Conservation (phyloP, 2,888 invertebrate species). For the Pseudolycoriella hygida region DNA sequence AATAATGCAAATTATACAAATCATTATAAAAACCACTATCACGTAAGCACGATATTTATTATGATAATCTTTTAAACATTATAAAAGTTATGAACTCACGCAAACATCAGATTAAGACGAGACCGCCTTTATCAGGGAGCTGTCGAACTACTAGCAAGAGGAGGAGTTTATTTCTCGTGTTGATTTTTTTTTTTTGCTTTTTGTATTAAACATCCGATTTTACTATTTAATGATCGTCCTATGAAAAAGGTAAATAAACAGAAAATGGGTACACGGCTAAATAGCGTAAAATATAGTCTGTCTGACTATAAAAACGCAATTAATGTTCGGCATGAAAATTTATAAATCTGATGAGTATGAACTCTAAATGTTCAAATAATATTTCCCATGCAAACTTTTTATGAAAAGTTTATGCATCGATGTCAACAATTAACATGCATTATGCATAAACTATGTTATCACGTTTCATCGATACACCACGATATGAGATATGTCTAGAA, state of each 20-base stretch:
- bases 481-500: neutral
- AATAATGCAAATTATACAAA: too few species aligned
- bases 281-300: neutral
- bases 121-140: conserved; percentile 9
- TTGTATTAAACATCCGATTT: too few species aligned
- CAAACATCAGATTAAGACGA: conserved; percentile 10
- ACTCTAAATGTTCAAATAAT: neutral
- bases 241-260: too few species aligned
- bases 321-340: too few species aligned
- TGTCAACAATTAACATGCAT: conserved; percentile 15
- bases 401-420: conserved; percentile 10
- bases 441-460: conserved; percentile 11
- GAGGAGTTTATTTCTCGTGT: conserved; percentile 1
- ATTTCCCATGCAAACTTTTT: too few species aligned
- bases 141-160: conserved; percentile 3
- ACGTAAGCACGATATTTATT: too few species aligned
- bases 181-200: too few species aligned
- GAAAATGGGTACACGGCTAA: neutral
- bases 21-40: too few species aligned
- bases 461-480: conserved; percentile 8
- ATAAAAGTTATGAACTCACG: conserved; percentile 11
- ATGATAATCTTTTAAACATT: too few species aligned
- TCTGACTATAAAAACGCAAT: too few species aligned
- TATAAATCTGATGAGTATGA: too few species aligned
- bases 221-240: too few species aligned